Evolutionary conservation across 2,888 invertebrate species (phyloP).

Genomic region (Horisme vitalbata): DNA sequence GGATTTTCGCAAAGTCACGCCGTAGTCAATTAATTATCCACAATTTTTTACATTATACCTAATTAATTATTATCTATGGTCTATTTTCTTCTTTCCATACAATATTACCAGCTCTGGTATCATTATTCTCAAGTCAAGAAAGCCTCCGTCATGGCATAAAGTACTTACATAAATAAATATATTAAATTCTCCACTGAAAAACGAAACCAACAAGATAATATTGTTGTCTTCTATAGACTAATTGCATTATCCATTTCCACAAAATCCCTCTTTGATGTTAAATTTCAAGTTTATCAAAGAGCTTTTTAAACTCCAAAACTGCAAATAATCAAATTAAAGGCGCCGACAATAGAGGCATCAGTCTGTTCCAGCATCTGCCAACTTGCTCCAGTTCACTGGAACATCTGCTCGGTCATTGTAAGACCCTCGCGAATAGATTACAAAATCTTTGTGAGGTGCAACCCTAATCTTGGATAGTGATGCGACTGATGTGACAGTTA

Average conservation of each 20-base stretch:
- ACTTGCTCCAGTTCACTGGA: conserved; percentile 68
- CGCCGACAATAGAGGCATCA: conserved; percentile 47
- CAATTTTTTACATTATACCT: too few species aligned
- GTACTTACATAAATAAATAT: too few species aligned
- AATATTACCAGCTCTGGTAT: too few species aligned
- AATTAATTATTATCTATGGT: too few species aligned
- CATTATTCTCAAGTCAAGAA: too few species aligned
- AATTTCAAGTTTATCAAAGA: conserved; percentile 1
- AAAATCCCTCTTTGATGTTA: not conserved
- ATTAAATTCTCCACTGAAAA: too few species aligned
- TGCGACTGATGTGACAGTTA: conserved; percentile 36
- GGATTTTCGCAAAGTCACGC: too few species aligned
- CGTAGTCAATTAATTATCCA: too few species aligned
- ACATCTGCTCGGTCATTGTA: conserved; percentile 64
- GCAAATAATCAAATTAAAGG: conserved; percentile 69
- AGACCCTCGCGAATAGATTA: conserved; percentile 65
- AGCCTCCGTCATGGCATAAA: too few species aligned
- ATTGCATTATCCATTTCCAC: conserved; percentile 4
- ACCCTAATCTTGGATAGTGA: conserved; percentile 63
- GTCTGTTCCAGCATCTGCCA: conserved; percentile 61
- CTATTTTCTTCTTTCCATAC: too few species aligned
- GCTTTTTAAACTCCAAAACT: conserved; percentile 15
- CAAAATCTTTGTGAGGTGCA: conserved; percentile 59
- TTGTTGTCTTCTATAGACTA: not conserved
- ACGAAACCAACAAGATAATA: too few species aligned